These are phyloP conservation scores for Venturia canescens DNA, from an alignment of 1,140 invertebrate genomes.

Conservation along the genomic window DNA sequence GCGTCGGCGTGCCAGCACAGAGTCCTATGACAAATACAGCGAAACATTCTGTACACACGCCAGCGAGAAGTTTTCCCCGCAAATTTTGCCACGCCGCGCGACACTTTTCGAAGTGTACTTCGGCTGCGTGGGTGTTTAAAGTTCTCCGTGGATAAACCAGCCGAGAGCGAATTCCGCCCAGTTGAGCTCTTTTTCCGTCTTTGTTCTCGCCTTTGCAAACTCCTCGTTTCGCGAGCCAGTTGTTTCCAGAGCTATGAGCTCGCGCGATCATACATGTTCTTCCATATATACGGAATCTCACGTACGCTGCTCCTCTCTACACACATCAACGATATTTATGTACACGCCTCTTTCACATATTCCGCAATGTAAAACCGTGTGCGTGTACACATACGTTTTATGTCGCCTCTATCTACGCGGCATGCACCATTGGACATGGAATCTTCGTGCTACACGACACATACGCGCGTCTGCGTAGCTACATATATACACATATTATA, in stretches of 20 bases:
- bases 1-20: too few species aligned
- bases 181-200: neutral
- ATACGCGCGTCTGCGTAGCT: neutral
- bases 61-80: neutral
- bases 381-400: conserved; percentile 1
- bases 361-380: neutral
- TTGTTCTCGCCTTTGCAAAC: neutral
- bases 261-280: neutral
- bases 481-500: neutral
- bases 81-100: neutral
- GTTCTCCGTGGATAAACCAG: neutral
- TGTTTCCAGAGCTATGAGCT: neutral
- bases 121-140: conserved; percentile 2
- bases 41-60: neutral
- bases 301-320: too few species aligned
- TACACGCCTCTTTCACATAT: conserved; percentile 18
- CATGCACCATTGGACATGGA: conserved; percentile 40
- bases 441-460: too few species aligned
- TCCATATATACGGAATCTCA: neutral
- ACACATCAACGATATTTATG: conserved; percentile 1
- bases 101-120: conserved; percentile 1
- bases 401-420: neutral
- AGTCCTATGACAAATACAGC: neutral
- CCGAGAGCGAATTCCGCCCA: neutral
- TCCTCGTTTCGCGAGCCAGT: neutral